Base-by-base conservation (phyloP, 2,797 vertebrate species). In the Sarcophilus harrisii region DNA sequence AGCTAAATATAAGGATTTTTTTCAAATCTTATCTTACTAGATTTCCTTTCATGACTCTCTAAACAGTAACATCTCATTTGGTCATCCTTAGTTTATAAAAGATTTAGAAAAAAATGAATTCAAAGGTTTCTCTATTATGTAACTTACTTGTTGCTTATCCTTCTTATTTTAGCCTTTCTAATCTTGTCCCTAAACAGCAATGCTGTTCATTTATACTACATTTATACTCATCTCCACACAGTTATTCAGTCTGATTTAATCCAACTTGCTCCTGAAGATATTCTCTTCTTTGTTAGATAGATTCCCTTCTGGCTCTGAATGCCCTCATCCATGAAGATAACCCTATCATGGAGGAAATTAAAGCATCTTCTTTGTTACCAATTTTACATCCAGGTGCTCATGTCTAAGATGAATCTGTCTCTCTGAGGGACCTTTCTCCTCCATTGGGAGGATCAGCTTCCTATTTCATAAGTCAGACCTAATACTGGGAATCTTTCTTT, bases 341-440 rank as follows among this genome's bases (percentile, higher is more conserved):
- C 73, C 73, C 38, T 49, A 87, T 87, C 73, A 87, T 49, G 38
- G 73, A 87, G 73, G 73, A 87, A 87, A 87, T 87, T 87, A 87
- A 87, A 87, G 73, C 58, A 92, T 90, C 24, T 30, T 90, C 90
- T 73, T 87, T 45, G 54, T 94, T 60, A 93, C 87, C 58, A 66
- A 59, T 18, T 27, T 55, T 92, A 21, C 21, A 4, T 12, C n/a
- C n/a, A 94, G 66, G 16, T 21, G 38, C 58, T 91, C n/a, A 57
- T 58, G 38, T 55, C 16, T 30, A 89, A 58, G n/a, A 58, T 91
- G 29, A 30, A 81, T 58, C 52, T 90, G 54, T 91, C 55, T 92
- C 21, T 21, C 21, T 0, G 38, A 92, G 87, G 54, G 52, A 91
- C 4, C 10, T 96, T 94, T 91, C 87, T 8, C 45, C 10, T 59